Percentiles rank a stretch among this genome's conserved stretches.
These are phyloP conservation scores for Drosophila mettleri DNA, from an alignment of 2,888 invertebrate genomes.

Conservation along the genomic window DNA sequence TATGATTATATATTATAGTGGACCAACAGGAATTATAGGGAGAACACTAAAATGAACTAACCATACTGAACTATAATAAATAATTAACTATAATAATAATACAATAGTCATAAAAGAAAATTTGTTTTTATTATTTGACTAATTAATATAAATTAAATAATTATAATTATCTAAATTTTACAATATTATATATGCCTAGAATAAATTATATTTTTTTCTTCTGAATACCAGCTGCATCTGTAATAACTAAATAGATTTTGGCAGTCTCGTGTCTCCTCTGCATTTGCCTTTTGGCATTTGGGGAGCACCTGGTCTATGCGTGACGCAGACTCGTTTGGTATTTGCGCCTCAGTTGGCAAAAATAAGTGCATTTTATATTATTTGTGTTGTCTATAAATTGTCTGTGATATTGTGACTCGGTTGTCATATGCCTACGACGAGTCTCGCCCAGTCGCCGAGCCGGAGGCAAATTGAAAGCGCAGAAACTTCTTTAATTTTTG, in stretches of 20 bases:
- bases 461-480: constrained; percentile 65
- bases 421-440: constrained; percentile 40
- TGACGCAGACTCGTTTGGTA: constrained; percentile 12
- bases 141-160: too few relatives aligned
- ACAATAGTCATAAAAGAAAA: too few relatives aligned
- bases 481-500: constrained; percentile 79
- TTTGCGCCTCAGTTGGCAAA: constrained; percentile 29
- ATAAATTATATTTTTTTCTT: too few relatives aligned
- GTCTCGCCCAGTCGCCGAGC: constrained; percentile 25
- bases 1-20: too few relatives aligned
- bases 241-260: neutral
- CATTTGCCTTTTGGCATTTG: constrained; percentile 23
- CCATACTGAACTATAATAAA: too few relatives aligned
- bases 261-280: neutral
- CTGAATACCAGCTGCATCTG: neutral
- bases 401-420: neutral
- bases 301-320: constrained; percentile 26
- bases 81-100: too few relatives aligned
- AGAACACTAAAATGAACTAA: too few relatives aligned
- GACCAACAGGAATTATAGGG: too few relatives aligned
- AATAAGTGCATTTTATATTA: neutral
- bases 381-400: neutral
- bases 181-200: too few relatives aligned
- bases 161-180: too few relatives aligned
- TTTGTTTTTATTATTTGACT: too few relatives aligned